These are phyloP conservation scores for Leptinotarsa rubiginosa DNA, from an alignment of 2,888 invertebrate species.

Conservation along the genomic window DNA sequence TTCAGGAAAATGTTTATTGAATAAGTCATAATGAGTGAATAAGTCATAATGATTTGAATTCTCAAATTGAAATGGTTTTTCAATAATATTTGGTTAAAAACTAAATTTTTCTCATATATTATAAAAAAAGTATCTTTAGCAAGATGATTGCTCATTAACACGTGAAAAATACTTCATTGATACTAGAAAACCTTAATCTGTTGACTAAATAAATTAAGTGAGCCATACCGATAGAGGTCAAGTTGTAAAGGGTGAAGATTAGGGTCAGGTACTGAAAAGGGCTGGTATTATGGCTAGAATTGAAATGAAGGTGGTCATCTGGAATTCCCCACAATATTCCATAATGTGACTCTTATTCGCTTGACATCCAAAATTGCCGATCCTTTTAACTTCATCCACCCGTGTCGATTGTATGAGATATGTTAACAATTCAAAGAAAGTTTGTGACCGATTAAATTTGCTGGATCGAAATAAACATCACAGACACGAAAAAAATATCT, in stretches of 20 bases:
- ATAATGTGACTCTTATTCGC: background rate
- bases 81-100: too few relatives aligned
- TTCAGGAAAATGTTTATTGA: too few relatives aligned
- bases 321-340: background rate
- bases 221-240: background rate
- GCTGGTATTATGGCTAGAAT: background rate
- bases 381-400: background rate
- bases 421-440: background rate
- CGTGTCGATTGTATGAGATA: slow-evolving; percentile 6
- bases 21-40: too few relatives aligned
- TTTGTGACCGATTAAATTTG: background rate
- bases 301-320: background rate
- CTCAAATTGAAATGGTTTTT: too few relatives aligned
- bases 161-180: too few relatives aligned
- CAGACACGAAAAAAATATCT: slow-evolving; percentile 28
- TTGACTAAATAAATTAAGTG: background rate
- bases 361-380: background rate
- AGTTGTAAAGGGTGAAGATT: background rate
- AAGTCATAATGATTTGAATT: too few relatives aligned
- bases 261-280: background rate
- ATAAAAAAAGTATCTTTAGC: too few relatives aligned
- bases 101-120: too few relatives aligned
- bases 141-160: too few relatives aligned
- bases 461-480: slow-evolving; percentile 21
- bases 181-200: background rate